A percentile compares a stretch with the other conserved stretches of the same genome.
These are phyloP conservation scores for Junonia oenone DNA, from an alignment of 2,888 invertebrate species.

Conservation along the genomic window DNA sequence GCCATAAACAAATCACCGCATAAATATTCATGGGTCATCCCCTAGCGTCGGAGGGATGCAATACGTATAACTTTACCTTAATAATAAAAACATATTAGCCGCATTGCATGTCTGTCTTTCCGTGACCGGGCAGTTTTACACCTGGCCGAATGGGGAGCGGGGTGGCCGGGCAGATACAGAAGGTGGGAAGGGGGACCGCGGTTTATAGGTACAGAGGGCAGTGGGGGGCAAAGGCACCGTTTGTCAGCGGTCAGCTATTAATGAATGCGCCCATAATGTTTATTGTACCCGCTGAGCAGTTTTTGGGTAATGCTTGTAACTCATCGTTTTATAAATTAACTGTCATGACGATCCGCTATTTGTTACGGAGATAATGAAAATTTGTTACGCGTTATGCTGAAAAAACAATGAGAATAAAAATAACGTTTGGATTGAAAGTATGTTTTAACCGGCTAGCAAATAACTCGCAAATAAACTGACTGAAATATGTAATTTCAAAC, in stretches of 20 bases:
- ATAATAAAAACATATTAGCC: slow-evolving; percentile 78
- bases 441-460: no score
- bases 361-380: slow-evolving; percentile 14
- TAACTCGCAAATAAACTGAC: no score
- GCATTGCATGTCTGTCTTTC: slow-evolving; percentile 75
- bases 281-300: slow-evolving; percentile 70
- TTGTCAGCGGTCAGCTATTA: slow-evolving; percentile 75
- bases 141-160: slow-evolving; percentile 62
- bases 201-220: slow-evolving; percentile 47
- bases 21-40: slow-evolving; percentile 72
- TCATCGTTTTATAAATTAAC: slow-evolving; percentile 68
- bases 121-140: slow-evolving; percentile 78
- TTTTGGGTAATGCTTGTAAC: slow-evolving; percentile 59
- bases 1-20: slow-evolving; percentile 67
- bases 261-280: slow-evolving; percentile 74
- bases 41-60: slow-evolving; percentile 54
- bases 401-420: slow-evolving; percentile 3
- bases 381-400: slow-evolving; percentile 2
- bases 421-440: no score
- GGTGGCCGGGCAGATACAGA: slow-evolving; percentile 25
- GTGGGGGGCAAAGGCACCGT: slow-evolving; percentile 58
- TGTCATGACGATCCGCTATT: slow-evolving; percentile 36
- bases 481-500: no score
- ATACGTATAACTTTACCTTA: slow-evolving; percentile 66
- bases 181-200: slow-evolving; percentile 43